These are phyloP conservation scores for Podarcis raffonei DNA, from an alignment of 2,113 vertebrate species.

Conservation along the genomic window DNA sequence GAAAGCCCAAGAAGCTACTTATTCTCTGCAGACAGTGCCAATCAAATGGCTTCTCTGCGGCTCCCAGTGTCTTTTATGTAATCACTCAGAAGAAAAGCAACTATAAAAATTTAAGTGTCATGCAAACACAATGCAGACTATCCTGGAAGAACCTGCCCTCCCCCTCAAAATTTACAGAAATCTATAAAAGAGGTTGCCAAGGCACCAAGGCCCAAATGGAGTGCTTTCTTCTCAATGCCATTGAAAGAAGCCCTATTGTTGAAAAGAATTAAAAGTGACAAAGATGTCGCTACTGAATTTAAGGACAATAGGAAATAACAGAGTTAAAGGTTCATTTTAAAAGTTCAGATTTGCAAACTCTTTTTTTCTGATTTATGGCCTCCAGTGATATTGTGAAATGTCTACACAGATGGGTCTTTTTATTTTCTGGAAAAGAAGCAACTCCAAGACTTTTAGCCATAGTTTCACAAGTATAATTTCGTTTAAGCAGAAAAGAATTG, in stretches of 20 bases:
- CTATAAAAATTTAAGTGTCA: conserved; percentile 58
- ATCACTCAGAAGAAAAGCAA: conserved; percentile 45
- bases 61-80: conserved; percentile 52
- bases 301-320: conserved; percentile 33
- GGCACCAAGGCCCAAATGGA: conserved; percentile 52
- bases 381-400: background rate
- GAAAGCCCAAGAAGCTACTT: conserved; percentile 39
- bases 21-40: conserved; percentile 45
- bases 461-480: background rate
- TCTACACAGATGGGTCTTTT: background rate
- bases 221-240: conserved; percentile 57
- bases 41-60: conserved; percentile 53
- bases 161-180: conserved; percentile 24
- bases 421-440: background rate
- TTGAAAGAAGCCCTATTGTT: conserved; percentile 47
- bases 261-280: conserved; percentile 61
- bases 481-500: background rate
- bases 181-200: conserved; percentile 56
- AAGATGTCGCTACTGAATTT: conserved; percentile 34
- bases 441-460: background rate
- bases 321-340: background rate
- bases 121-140: background rate
- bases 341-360: background rate
- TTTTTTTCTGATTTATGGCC: background rate
- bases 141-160: conserved; percentile 34